Evolutionary conservation across 2,797 vertebrate species (phyloP).

Genomic region (Salarias fasciatus): DNA sequence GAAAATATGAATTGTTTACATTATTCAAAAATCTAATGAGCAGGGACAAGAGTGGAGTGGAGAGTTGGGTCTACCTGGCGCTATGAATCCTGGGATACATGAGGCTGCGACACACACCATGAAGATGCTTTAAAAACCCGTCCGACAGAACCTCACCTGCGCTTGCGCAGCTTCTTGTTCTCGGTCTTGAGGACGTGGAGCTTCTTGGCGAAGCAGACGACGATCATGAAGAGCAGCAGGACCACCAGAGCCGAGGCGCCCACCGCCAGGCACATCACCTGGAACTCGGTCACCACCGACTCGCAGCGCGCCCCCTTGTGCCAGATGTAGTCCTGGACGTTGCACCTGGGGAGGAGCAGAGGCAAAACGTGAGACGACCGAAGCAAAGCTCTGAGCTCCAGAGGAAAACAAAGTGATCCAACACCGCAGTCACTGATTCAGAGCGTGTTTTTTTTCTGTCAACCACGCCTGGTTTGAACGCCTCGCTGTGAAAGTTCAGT

Average conservation of each 20-base stretch:
- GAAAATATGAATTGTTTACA: too few relatives aligned
- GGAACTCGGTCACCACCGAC: constrained; percentile 96
- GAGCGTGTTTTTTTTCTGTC: too few relatives aligned
- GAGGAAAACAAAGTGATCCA: too few relatives aligned
- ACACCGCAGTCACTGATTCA: too few relatives aligned
- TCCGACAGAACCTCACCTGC: constrained; percentile 85
- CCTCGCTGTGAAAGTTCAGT: neutral
- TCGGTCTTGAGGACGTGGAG: constrained; percentile 96
- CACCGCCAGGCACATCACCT: constrained; percentile 95
- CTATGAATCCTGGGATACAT: too few relatives aligned
- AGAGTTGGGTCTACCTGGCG: too few relatives aligned
- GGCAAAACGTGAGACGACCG: constrained; percentile 11
- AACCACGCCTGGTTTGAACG: too few relatives aligned
- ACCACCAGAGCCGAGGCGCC: constrained; percentile 91
- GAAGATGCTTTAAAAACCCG: too few relatives aligned
- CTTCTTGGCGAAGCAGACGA: constrained; percentile 98
- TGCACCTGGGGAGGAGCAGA: constrained; percentile 88
- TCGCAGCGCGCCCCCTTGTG: constrained; percentile 95
- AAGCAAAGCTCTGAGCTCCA: constrained; percentile 14
- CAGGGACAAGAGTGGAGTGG: too few relatives aligned
- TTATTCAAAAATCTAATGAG: too few relatives aligned
- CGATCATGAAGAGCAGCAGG: constrained; percentile 97
- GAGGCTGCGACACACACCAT: too few relatives aligned
- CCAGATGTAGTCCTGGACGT: constrained; percentile 97
- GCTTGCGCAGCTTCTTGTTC: constrained; percentile 94